These are phyloP conservation scores for Pipistrellus kuhlii DNA, from an alignment of 2,797 vertebrate genomes.

Conservation along the genomic window DNA sequence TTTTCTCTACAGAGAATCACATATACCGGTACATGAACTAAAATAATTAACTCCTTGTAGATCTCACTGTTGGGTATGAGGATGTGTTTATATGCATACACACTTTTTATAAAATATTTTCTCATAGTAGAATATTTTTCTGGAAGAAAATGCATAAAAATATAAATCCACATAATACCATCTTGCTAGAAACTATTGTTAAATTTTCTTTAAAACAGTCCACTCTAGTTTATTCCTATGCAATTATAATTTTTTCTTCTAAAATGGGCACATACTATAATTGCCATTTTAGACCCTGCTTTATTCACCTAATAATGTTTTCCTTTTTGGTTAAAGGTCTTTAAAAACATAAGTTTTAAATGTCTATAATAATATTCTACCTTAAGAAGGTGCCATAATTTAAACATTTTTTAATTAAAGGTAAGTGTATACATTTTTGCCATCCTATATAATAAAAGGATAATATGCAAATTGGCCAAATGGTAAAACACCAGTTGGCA, in stretches of 20 bases:
- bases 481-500: too few species aligned
- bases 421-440: constrained; percentile 15
- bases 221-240: background rate
- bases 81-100: background rate
- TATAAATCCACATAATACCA: background rate
- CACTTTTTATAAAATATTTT: background rate
- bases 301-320: constrained; percentile 64
- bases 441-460: background rate
- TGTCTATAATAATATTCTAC: constrained; percentile 26
- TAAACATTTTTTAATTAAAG: constrained; percentile 52
- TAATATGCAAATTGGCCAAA: too few species aligned
- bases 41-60: background rate
- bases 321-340: constrained; percentile 48
- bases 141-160: background rate
- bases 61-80: background rate
- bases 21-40: background rate
- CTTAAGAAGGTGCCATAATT: constrained; percentile 49
- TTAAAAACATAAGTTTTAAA: constrained; percentile 55
- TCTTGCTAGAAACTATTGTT: background rate
- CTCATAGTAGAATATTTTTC: constrained; percentile 40
- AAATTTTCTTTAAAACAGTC: background rate
- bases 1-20: background rate
- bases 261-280: constrained; percentile 32
- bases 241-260: background rate
- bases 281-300: constrained; percentile 10